Base-by-base conservation (phyloP, 2,888 invertebrate genomes). In the Alviniconcha strummeri region DNA sequence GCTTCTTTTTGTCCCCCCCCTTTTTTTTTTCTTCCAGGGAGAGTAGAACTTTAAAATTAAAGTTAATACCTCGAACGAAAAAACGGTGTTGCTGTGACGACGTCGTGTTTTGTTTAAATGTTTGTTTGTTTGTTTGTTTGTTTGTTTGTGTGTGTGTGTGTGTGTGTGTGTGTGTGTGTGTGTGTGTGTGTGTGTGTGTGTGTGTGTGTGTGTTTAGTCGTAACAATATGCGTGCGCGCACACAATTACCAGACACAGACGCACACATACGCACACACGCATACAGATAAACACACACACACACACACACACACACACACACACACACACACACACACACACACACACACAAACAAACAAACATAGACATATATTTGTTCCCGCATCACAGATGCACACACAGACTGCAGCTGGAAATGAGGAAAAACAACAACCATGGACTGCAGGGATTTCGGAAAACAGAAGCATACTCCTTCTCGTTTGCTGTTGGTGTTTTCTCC, bases 311-410 rank as follows among this genome's bases (percentile, higher is more conserved):
- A 67, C 19, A 69, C 55, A 81, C 55, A 81, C 19, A 74, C 54
- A 74, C 52, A 36, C n/a, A 60, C 78, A 78, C 60, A 19, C 74
- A 75, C 75, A 54, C 75, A 75, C 17, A 52, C 75, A 75, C 55
- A 52, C 75, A 36, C 36, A 36, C 69, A 69, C 69, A 17, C 69
- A 69, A 36, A 13, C 72, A 72, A 19, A 13, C 72, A 72, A 19
- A 7, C 72, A 72, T 8, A 13, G 36, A 72, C 72, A 13, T 52
- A 72, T 36, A 36, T 36, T 36, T 36, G 36, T 36, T 36, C 36
- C 36, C 36, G 36, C 72, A 72, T 13, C 72, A 72, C 71, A 6
- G 11, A 15, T 15, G 36, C 56, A 11, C 55, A 36, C 19, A 71
- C 55, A 36, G 36, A 36, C 36, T 36, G 36, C 36, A 36, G 36